Evolutionary conservation across 1,140 invertebrate genomes (phyloP).

Genomic region (Oryzaephilus surinamensis): DNA sequence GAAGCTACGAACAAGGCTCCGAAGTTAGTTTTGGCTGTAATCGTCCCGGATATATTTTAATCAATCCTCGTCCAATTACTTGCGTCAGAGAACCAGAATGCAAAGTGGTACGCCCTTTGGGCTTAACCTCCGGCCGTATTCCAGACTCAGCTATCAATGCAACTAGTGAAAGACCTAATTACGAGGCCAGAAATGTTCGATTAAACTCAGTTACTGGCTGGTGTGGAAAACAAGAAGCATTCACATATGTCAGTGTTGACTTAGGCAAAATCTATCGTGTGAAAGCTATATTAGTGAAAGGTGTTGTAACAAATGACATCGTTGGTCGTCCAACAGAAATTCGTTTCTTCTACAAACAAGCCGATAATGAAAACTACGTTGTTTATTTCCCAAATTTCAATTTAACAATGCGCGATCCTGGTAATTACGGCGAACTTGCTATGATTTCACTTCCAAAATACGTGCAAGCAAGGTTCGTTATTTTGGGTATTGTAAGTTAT

Average conservation of each 20-base stretch:
- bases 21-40: constrained; percentile 85
- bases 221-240: constrained; percentile 90
- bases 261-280: constrained; percentile 81
- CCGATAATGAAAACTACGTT: constrained; percentile 87
- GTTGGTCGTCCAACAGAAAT: constrained; percentile 91
- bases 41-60: constrained; percentile 85
- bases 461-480: constrained; percentile 86
- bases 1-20: constrained; percentile 87
- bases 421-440: constrained; percentile 88
- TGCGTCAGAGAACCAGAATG: constrained; percentile 90
- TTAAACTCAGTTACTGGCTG: constrained; percentile 89
- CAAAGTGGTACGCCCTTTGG: constrained; percentile 82
- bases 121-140: constrained; percentile 81
- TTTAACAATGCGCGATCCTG: constrained; percentile 82
- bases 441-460: constrained; percentile 92
- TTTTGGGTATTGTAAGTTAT: constrained; percentile 88
- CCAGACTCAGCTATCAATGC: constrained; percentile 94
- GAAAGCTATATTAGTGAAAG: constrained; percentile 86
- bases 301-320: constrained; percentile 89
- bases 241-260: constrained; percentile 92
- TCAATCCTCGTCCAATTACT: constrained; percentile 79
- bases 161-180: constrained; percentile 83
- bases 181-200: constrained; percentile 82
- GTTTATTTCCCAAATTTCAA: constrained; percentile 96
- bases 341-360: constrained; percentile 92